phyloP scores from a whole-genome alignment of 2,888 invertebrate species.

The Rhingia rostrata region DNA sequence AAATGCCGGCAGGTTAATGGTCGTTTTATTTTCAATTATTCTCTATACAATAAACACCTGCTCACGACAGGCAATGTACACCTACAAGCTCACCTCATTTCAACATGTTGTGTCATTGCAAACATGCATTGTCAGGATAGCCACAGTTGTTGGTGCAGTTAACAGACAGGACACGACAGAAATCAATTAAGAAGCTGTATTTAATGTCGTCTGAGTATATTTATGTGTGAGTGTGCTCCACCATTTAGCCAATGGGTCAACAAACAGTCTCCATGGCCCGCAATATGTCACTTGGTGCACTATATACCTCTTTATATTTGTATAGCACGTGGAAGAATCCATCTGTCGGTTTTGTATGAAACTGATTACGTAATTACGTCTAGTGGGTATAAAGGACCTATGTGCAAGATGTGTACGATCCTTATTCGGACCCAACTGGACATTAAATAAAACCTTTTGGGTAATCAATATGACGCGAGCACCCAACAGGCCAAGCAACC shows the following conservation, averaged over 20 bases:
- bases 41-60: constrained; percentile 56
- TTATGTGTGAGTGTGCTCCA: neutral
- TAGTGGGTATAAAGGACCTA: constrained; percentile 44
- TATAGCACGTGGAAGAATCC: constrained; percentile 12
- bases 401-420: constrained; percentile 54
- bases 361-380: constrained; percentile 69
- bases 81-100: constrained; percentile 12
- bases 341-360: constrained; percentile 49
- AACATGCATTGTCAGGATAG: constrained; percentile 25
- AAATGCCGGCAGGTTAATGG: neutral
- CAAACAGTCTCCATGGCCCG: constrained; percentile 29
- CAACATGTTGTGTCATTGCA: constrained; percentile 42
- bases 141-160: constrained; percentile 36
- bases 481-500: constrained; percentile 19
- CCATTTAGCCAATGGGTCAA: constrained; percentile 36
- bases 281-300: constrained; percentile 24
- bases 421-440: constrained; percentile 57
- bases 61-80: constrained; percentile 6
- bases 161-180: constrained; percentile 58
- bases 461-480: constrained; percentile 65
- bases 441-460: constrained; percentile 71
- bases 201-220: neutral
- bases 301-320: neutral
- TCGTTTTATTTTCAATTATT: neutral
- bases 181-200: constrained; percentile 64